These are phyloP conservation scores for Leptoclinus maculatus DNA, from an alignment of 2,797 vertebrate species.

Conservation along the genomic window DNA sequence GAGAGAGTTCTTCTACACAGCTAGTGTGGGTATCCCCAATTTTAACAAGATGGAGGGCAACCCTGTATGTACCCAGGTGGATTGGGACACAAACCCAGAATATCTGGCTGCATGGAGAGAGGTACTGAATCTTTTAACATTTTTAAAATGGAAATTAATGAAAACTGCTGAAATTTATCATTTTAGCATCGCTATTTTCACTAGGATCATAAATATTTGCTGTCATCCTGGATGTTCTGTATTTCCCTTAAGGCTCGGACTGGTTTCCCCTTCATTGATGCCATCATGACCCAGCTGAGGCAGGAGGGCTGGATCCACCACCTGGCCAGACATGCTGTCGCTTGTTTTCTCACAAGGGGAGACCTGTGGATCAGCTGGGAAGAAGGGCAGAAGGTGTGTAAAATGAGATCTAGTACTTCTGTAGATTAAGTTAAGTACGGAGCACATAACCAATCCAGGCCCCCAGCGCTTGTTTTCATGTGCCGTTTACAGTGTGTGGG, in stretches of 20 bases:
- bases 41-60: conserved; percentile 85
- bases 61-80: conserved; percentile 77
- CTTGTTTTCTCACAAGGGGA: conserved; percentile 84
- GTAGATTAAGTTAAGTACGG: background rate
- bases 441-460: background rate
- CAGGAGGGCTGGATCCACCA: conserved; percentile 87
- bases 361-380: conserved; percentile 87
- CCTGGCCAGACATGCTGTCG: conserved; percentile 82
- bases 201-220: background rate
- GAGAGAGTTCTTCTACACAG: conserved; percentile 88
- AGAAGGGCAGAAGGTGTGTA: conserved; percentile 81
- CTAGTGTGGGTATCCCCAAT: conserved; percentile 79
- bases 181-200: background rate
- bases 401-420: background rate
- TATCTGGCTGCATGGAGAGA: conserved; percentile 81
- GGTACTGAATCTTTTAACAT: conserved; percentile 45
- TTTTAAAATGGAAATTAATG: background rate
- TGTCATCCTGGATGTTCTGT: background rate
- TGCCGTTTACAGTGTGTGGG: background rate
- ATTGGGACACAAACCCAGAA: conserved; percentile 82
- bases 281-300: conserved; percentile 85
- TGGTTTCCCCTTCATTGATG: conserved; percentile 83
- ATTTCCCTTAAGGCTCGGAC: conserved; percentile 74
- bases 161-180: background rate
- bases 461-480: rapidly evolving